Conservation (phyloP, 2,113 vertebrate species). For the Piprites chloris region DNA sequence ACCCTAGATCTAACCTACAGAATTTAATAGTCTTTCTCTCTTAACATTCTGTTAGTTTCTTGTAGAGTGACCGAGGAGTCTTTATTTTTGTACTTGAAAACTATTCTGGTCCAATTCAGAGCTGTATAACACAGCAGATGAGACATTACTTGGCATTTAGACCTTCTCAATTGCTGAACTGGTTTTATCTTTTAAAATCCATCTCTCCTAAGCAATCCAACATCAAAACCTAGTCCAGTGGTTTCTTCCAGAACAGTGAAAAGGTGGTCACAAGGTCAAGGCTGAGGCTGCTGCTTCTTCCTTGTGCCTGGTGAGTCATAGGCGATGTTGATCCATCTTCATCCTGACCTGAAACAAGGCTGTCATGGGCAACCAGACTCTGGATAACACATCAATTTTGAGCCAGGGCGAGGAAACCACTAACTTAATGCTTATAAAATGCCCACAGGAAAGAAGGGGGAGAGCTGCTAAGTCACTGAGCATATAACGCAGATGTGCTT, state of each 20-base stretch:
- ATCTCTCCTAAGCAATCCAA: not conserved
- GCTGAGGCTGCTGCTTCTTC: not conserved
- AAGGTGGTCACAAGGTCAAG: not conserved
- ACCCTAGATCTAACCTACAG: not conserved
- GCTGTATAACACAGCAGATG: accelerated
- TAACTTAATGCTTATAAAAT: not conserved
- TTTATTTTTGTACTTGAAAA: not conserved
- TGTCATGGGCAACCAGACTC: not conserved
- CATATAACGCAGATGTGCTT: not conserved
- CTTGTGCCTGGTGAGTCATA: accelerated
- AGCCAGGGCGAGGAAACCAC: not conserved
- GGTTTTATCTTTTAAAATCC: not conserved
- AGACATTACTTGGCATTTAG: not conserved
- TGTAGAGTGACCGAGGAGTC: not conserved
- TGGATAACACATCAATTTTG: accelerated
- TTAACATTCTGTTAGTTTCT: not conserved
- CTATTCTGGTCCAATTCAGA: not conserved
- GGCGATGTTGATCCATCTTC: accelerated
- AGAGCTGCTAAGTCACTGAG: not conserved
- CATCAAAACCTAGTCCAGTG: not conserved
- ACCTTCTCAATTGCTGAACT: not conserved
- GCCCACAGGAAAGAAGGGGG: not conserved
- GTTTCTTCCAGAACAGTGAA: not conserved
- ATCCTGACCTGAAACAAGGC: not conserved
- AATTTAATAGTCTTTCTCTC: not conserved